These are phyloP conservation scores for Spinus pinus DNA, from an alignment of 2,797 vertebrate genomes.

Conservation along the genomic window DNA sequence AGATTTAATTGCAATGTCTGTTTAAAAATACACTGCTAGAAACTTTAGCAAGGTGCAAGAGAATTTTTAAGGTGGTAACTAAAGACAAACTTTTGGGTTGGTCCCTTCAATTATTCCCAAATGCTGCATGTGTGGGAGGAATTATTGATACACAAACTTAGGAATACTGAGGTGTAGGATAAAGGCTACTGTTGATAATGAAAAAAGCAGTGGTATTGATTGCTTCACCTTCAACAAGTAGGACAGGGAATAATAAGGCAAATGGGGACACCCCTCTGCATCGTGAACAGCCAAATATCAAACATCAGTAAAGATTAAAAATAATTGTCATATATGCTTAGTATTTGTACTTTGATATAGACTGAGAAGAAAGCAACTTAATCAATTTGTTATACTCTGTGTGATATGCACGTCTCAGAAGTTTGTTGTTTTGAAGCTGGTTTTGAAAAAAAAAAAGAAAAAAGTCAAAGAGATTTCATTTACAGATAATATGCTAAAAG, in stretches of 20 bases:
- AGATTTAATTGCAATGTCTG: not conserved
- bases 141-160: conserved; percentile 52
- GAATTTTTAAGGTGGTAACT: not conserved
- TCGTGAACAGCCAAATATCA: not conserved
- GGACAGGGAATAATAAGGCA: conserved; percentile 22
- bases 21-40: conserved; percentile 7
- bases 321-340: conserved; percentile 20
- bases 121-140: not conserved
- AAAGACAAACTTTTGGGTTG: not conserved
- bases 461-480: conserved; percentile 30
- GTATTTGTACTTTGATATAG: conserved; percentile 41
- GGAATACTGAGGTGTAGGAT: conserved; percentile 24
- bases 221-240: conserved; percentile 41
- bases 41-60: not conserved
- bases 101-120: conserved; percentile 30
- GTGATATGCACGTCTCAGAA: conserved; percentile 45
- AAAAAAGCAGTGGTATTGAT: not conserved
- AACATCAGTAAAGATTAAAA: conserved; percentile 21
- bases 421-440: conserved; percentile 53
- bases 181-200: conserved; percentile 21
- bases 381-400: conserved; percentile 43
- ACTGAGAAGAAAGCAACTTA: conserved; percentile 40
- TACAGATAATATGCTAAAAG: conserved; percentile 36
- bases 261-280: not conserved
- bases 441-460: conserved; percentile 11